phyloP scores from a whole-genome alignment of 2,113 vertebrate genomes.

The Phylloscopus trochiloides region DNA sequence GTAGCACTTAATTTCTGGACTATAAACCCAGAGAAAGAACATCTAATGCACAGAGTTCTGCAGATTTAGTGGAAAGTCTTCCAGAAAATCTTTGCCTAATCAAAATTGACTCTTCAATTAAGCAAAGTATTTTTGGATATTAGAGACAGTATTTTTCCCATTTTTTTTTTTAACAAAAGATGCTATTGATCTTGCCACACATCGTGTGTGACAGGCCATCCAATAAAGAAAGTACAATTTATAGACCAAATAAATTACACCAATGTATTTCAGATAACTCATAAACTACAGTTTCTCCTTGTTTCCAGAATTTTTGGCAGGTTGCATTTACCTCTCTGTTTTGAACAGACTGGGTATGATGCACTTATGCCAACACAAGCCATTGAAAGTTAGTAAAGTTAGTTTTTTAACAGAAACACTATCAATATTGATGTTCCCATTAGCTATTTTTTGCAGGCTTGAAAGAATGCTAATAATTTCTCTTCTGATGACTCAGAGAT shows the following conservation, averaged over 20 bases:
- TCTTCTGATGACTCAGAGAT: background rate
- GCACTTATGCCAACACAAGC: background rate
- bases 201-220: background rate
- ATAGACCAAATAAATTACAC: background rate
- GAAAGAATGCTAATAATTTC: background rate
- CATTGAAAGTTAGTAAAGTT: background rate
- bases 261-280: background rate
- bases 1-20: background rate
- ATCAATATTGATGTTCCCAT: background rate
- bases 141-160: background rate
- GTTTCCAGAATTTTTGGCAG: background rate
- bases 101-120: background rate
- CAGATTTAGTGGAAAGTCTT: background rate
- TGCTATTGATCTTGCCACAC: background rate
- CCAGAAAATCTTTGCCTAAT: background rate
- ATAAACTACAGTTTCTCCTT: background rate
- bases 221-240: background rate
- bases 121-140: background rate
- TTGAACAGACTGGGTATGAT: background rate
- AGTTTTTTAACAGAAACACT: background rate
- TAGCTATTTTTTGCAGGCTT: background rate
- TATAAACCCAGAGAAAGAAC: background rate
- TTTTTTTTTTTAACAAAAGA: background rate
- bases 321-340: background rate
- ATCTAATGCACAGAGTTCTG: background rate